These are phyloP conservation scores for Delphinus delphis DNA, from an alignment of 2,113 vertebrate genomes.

Conservation along the genomic window DNA sequence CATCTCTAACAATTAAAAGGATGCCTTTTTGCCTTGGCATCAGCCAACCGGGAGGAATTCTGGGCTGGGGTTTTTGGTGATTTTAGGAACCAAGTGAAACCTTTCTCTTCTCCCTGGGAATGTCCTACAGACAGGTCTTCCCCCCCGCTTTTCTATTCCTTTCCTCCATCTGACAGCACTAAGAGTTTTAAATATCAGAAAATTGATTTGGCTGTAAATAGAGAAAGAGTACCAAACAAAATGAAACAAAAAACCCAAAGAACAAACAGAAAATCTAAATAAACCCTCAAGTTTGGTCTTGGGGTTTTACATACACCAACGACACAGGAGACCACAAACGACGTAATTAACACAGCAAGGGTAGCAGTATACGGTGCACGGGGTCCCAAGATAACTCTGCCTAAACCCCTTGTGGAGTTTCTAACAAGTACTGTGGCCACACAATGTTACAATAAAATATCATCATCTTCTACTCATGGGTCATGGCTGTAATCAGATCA, in stretches of 20 bases:
- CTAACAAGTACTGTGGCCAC: not conserved
- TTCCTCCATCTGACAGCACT: not conserved
- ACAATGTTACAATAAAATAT: too few species aligned
- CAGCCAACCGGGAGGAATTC: not conserved
- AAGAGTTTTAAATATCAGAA: not conserved
- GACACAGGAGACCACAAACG: not conserved
- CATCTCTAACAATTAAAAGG: not conserved
- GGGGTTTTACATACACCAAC: not conserved
- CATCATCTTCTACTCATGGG: not conserved
- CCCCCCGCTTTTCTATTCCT: not conserved
- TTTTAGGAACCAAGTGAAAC: not conserved
- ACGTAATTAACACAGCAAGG: not conserved
- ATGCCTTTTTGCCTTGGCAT: too few species aligned
- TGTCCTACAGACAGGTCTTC: too few species aligned
- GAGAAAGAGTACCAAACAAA: not conserved
- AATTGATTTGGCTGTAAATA: not conserved
- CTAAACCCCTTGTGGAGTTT: not conserved
- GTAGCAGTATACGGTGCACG: fast-evolving
- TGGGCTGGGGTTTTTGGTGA: not conserved
- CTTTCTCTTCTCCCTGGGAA: not conserved
- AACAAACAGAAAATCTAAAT: not conserved
- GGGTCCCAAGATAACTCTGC: too few species aligned
- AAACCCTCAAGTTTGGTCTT: not conserved
- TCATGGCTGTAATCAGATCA: not conserved
- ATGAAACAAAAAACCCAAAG: not conserved